These are phyloP conservation scores for Sinohyriopsis cumingii DNA, from an alignment of 2,888 invertebrate species.

Conservation along the genomic window DNA sequence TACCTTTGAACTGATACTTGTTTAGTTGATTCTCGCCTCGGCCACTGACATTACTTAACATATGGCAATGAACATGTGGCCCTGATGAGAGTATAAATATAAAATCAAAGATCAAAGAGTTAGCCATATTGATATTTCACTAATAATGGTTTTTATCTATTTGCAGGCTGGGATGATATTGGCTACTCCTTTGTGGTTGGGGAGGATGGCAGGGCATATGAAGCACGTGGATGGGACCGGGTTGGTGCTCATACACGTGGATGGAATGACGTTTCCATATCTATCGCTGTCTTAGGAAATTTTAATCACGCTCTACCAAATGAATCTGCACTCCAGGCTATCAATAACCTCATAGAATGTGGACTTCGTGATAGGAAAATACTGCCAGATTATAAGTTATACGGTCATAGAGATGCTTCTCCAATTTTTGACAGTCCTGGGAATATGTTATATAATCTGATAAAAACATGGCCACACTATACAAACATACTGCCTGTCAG, in stretches of 20 bases:
- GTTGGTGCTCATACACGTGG: slow-evolving; percentile 70
- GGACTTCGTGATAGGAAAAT: slow-evolving; percentile 45
- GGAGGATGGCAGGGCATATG: no score
- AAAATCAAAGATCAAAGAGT: no score
- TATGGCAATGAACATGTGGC: no score
- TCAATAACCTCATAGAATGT: slow-evolving; percentile 51
- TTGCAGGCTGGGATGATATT: slow-evolving; percentile 28
- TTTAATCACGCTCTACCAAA: slow-evolving; percentile 46
- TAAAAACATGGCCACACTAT: slow-evolving; percentile 39
- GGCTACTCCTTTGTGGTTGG: no score
- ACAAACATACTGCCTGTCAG: not conserved
- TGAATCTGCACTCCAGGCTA: slow-evolving; percentile 40
- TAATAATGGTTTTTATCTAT: not conserved
- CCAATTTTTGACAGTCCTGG: slow-evolving; percentile 44
- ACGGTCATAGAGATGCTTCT: slow-evolving; percentile 50
- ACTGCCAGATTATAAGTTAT: slow-evolving; percentile 31
- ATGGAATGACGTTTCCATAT: slow-evolving; percentile 75
- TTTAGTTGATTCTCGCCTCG: no score
- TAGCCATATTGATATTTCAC: no score
- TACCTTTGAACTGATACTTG: no score
- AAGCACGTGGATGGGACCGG: no score
- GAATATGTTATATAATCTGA: slow-evolving; percentile 33
- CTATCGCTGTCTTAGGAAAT: slow-evolving; percentile 59
- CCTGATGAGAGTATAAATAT: no score
- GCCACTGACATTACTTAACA: no score